Evolutionary conservation across 2,888 invertebrate genomes (phyloP).

Genomic region (Volucella bombylans): DNA sequence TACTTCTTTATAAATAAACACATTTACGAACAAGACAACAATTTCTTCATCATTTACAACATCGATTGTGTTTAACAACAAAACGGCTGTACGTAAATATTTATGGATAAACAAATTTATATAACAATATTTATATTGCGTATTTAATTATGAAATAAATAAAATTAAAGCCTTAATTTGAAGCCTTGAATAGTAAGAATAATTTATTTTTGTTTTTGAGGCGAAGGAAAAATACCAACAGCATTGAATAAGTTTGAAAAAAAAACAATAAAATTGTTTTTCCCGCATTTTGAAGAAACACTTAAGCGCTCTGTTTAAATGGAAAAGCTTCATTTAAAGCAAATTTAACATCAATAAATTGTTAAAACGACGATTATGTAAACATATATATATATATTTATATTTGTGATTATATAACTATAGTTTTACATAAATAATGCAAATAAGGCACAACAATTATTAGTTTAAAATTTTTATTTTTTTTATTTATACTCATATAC

Average conservation of each 20-base stretch:
- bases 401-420: conserved; percentile 8
- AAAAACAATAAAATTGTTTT: neutral
- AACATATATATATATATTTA: neutral
- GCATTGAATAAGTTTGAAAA: conserved; percentile 11
- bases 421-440: conserved; percentile 26
- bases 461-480: conserved; percentile 11
- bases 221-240: conserved; percentile 55
- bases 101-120: conserved; percentile 20
- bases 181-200: conserved; percentile 33
- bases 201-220: conserved; percentile 12
- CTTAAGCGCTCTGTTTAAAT: conserved; percentile 47
- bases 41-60: conserved; percentile 58
- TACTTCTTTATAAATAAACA: conserved; percentile 27
- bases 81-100: conserved; percentile 40
- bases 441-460: conserved; percentile 27
- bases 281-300: conserved; percentile 25
- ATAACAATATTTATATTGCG: conserved; percentile 27
- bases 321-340: conserved; percentile 26
- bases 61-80: conserved; percentile 46
- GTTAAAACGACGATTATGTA: conserved; percentile 34
- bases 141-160: conserved; percentile 9
- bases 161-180: conserved; percentile 25
- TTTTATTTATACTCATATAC: neutral
- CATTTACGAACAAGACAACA: conserved; percentile 56
- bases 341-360: conserved; percentile 35